These are phyloP conservation scores for Drosophila repleta DNA, from an alignment of 1,140 invertebrate genomes.

Conservation along the genomic window DNA sequence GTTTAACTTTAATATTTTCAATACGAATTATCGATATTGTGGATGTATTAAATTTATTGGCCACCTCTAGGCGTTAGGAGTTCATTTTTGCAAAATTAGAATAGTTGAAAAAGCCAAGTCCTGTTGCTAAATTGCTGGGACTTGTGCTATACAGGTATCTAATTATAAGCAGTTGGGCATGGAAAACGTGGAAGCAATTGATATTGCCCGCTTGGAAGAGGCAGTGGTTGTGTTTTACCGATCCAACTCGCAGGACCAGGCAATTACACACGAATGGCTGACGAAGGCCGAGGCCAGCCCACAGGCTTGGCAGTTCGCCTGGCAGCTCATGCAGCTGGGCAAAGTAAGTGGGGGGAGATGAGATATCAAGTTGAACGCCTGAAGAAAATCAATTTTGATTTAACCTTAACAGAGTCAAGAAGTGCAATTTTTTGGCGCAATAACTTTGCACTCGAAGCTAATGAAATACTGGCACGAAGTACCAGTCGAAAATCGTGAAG, in stretches of 20 bases:
- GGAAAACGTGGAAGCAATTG: conserved; percentile 61
- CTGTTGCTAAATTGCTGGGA: conserved; percentile 32
- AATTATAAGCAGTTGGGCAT: conserved; percentile 8
- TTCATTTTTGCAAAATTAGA: conserved; percentile 42
- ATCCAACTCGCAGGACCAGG: conserved; percentile 85
- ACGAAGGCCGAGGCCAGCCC: conserved; percentile 91
- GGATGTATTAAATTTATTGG: not conserved
- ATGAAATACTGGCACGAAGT: conserved; percentile 94
- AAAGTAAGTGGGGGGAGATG: conserved; percentile 86
- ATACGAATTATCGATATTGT: conserved; percentile 3
- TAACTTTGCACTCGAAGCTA: conserved; percentile 93
- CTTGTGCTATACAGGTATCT: conserved; percentile 26
- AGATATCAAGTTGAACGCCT: not conserved
- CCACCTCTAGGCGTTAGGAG: conserved; percentile 31
- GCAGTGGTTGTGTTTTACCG: conserved; percentile 78
- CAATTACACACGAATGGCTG: conserved; percentile 92
- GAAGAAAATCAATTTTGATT: not conserved
- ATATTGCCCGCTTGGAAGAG: conserved; percentile 74
- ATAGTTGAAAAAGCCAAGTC: conserved; percentile 34
- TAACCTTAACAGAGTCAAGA: conserved; percentile 88
- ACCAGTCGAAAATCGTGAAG: conserved; percentile 89
- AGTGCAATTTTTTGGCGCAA: conserved; percentile 96
- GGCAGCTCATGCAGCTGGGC: conserved; percentile 91
- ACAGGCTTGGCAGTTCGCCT: conserved; percentile 95
- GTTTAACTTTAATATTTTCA: not conserved